Evolutionary conservation across 2,888 invertebrate species (phyloP).

Genomic region (Hyposoter didymator): DNA sequence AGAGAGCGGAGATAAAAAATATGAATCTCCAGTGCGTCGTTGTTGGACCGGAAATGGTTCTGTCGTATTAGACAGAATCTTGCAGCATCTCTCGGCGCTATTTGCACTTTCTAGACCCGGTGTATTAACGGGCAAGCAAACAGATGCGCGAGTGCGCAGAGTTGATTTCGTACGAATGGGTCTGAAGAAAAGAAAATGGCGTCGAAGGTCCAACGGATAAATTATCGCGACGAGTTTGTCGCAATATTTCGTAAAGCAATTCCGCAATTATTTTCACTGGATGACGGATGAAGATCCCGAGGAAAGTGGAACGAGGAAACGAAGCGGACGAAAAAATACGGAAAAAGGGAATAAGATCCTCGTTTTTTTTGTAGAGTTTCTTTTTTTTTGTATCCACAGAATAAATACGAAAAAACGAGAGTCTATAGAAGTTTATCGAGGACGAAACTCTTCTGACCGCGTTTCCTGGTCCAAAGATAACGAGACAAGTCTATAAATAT

Average conservation of each 20-base stretch:
- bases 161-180: neutral
- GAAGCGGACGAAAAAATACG: constrained; percentile 51
- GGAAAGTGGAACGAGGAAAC: neutral
- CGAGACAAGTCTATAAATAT: constrained; percentile 72
- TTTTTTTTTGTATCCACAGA: neutral
- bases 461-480: constrained; percentile 63
- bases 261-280: neutral
- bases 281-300: neutral
- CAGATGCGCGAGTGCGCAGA: constrained; percentile 76
- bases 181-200: constrained; percentile 7
- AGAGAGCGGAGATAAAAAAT: constrained; percentile 18
- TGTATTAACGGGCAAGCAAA: constrained; percentile 75
- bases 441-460: constrained; percentile 41
- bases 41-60: constrained; percentile 65
- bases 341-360: constrained; percentile 1
- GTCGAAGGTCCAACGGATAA: neutral
- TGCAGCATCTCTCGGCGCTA: neutral
- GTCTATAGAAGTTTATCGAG: constrained; percentile 47
- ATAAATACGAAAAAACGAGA: constrained; percentile 1
- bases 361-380: neutral
- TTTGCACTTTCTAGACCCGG: constrained; percentile 59
- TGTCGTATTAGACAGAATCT: constrained; percentile 61
- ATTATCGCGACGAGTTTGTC: neutral
- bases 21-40: constrained; percentile 47
- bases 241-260: neutral